Conservation (phyloP, 2,888 invertebrate genomes). For the Andrena flavipes region DNA sequence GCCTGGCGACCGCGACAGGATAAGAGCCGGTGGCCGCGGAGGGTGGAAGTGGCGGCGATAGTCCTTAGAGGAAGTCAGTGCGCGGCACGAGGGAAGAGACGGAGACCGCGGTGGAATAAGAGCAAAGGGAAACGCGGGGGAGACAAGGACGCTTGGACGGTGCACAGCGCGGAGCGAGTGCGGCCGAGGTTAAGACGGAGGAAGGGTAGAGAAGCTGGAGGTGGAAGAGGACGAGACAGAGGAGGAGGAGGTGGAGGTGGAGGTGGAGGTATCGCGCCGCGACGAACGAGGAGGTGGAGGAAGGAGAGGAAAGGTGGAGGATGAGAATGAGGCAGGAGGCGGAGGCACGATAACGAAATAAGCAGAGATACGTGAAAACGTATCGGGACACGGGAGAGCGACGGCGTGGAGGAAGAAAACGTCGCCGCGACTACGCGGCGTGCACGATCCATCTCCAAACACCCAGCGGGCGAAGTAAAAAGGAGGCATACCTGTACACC, state of each 20-base stretch:
- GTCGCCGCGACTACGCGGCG: constrained; percentile 26
- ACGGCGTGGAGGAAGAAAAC: constrained; percentile 64
- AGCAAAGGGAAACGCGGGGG: constrained; percentile 20
- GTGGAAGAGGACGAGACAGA: constrained; percentile 62
- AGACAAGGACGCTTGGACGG: constrained; percentile 37
- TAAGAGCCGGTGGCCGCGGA: constrained; percentile 2
- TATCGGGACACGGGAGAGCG: constrained; percentile 69
- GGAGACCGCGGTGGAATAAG: constrained; percentile 5
- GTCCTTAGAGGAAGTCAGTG: not conserved
- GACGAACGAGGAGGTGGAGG: constrained; percentile 45
- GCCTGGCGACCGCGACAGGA: not conserved
- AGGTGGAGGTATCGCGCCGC: constrained; percentile 44
- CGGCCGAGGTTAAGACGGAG: constrained; percentile 50
- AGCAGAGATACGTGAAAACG: constrained; percentile 73
- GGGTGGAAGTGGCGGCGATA: constrained; percentile 9
- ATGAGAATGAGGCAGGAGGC: constrained; percentile 68
- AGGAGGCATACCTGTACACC: not conserved
- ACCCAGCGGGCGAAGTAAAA: constrained; percentile 2
- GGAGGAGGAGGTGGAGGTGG: constrained; percentile 45
- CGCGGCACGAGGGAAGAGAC: constrained; percentile 34
- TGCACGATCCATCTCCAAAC: constrained; percentile 12
- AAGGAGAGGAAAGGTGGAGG: constrained; percentile 45
- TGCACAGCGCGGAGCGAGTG: constrained; percentile 18
- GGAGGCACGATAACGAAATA: constrained; percentile 75
- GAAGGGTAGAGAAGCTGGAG: constrained; percentile 66